Evolutionary conservation across 2,888 invertebrate genomes (phyloP).

Genomic region (Agonopterix alstromeriana): DNA sequence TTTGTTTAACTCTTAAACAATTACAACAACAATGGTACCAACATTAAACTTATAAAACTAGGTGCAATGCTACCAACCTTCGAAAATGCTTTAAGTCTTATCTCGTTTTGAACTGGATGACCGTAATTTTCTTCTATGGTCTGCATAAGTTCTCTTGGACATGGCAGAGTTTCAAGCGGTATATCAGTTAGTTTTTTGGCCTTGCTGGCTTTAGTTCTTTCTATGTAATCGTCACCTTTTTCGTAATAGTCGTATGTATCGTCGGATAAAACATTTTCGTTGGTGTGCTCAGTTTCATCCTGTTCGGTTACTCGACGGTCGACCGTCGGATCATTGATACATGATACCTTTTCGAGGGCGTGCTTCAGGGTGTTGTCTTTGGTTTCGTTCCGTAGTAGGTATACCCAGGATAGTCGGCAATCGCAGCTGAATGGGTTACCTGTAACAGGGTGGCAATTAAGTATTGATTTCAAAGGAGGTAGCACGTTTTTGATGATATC

Average conservation of each 20-base stretch:
- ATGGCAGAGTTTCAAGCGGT: constrained; percentile 59
- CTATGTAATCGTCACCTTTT: constrained; percentile 37
- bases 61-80: constrained; percentile 35
- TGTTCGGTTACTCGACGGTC: constrained; percentile 46
- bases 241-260: constrained; percentile 65
- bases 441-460: constrained; percentile 56
- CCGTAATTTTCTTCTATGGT: constrained; percentile 62
- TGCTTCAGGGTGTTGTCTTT: constrained; percentile 80
- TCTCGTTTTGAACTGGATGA: constrained; percentile 67
- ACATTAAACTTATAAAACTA: constrained; percentile 31
- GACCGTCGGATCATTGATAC: constrained; percentile 73
- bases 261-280: constrained; percentile 43
- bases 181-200: constrained; percentile 57
- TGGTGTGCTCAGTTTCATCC: constrained; percentile 34
- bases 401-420: constrained; percentile 89
- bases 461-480: background rate
- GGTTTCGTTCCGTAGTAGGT: constrained; percentile 84
- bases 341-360: constrained; percentile 84
- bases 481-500: no score
- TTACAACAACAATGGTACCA: constrained; percentile 31
- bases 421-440: constrained; percentile 90
- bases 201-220: constrained; percentile 23
- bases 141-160: constrained; percentile 65
- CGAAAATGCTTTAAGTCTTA: constrained; percentile 62
- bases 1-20: constrained; percentile 9